These are phyloP conservation scores for Thripadectes ignobilis DNA, from an alignment of 2,797 vertebrate genomes.

Conservation along the genomic window DNA sequence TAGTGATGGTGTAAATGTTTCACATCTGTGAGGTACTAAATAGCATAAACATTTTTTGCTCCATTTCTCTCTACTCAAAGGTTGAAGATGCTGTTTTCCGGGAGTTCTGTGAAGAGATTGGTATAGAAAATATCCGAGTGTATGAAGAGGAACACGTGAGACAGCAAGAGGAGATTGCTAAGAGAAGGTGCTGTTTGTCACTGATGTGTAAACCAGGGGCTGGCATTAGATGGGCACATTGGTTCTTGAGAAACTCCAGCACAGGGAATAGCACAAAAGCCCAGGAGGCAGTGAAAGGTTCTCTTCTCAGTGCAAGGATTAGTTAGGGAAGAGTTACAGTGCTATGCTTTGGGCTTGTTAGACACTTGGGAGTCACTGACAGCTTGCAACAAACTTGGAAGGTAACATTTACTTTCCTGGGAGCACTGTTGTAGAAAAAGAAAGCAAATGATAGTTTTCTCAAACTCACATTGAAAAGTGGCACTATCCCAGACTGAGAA, in stretches of 20 bases:
- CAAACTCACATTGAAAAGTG: not conserved
- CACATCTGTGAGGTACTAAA: not conserved
- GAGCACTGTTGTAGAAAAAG: not conserved
- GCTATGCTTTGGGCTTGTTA: not conserved
- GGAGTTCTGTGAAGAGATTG: slow-evolving; percentile 91
- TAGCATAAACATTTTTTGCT: not conserved
- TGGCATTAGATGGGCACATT: not conserved
- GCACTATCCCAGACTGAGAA: not conserved
- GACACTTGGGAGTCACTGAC: not conserved
- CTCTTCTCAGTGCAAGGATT: not conserved
- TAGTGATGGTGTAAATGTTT: not conserved
- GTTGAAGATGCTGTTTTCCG: slow-evolving; percentile 89
- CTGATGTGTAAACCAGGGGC: not conserved
- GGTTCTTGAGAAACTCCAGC: not conserved
- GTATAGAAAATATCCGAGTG: slow-evolving; percentile 87
- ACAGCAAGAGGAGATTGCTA: slow-evolving; percentile 86
- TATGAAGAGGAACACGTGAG: slow-evolving; percentile 88
- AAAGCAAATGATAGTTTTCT: not conserved
- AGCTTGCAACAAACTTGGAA: not conserved
- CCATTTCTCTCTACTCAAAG: slow-evolving; percentile 65
- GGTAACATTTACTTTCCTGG: not conserved
- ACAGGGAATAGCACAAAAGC: not conserved
- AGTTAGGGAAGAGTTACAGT: not conserved
- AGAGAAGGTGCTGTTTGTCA: slow-evolving; percentile 80
- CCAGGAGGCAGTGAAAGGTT: not conserved